phyloP scores from a whole-genome alignment of 2,797 vertebrate species.

The Chiloscyllium punctatum region DNA sequence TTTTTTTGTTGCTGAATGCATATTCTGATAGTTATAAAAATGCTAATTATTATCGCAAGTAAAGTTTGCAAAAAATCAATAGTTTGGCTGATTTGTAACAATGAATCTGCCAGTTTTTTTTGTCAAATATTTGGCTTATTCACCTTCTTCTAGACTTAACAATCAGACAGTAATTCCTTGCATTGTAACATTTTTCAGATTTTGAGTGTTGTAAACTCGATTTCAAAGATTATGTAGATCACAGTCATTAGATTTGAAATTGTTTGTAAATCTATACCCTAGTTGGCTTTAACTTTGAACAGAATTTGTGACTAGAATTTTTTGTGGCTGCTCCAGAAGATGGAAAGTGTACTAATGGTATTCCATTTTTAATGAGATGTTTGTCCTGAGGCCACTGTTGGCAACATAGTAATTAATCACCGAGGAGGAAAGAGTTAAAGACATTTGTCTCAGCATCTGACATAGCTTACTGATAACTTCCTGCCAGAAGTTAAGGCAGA shows the following conservation, averaged over 20 bases:
- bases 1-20: background rate
- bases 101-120: background rate
- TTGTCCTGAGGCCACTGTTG: background rate
- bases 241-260: background rate
- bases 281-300: background rate
- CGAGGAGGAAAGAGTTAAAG: constrained; percentile 14
- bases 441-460: constrained; percentile 41
- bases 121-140: background rate
- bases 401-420: constrained; percentile 16
- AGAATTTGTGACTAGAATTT: background rate
- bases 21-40: background rate
- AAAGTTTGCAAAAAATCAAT: background rate
- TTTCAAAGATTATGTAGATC: background rate
- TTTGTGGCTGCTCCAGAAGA: background rate
- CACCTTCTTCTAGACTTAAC: no score
- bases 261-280: background rate
- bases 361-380: background rate
- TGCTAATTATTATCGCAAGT: background rate
- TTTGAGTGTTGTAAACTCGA: background rate
- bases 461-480: constrained; percentile 38
- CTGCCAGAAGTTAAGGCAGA: constrained; percentile 40
- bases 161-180: background rate
- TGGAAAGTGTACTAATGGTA: background rate
- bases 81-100: background rate
- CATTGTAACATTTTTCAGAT: background rate